Evolutionary conservation across 2,113 vertebrate species (phyloP).

Genomic region (Motacilla tschutschensis): DNA sequence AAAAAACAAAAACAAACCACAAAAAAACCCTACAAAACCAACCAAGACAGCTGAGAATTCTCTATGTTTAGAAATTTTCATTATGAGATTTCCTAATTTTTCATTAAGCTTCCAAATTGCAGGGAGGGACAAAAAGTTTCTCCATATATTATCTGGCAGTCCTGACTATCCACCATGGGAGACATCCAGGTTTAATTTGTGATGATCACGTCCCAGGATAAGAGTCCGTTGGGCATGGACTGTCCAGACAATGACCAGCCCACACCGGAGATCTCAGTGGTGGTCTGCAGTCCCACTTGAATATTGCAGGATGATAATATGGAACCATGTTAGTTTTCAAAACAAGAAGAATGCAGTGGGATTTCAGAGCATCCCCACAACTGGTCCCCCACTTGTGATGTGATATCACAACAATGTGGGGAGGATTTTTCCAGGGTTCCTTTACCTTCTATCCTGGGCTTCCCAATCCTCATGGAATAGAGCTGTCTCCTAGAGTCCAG

Average conservation of each 20-base stretch:
- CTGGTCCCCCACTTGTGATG: background rate
- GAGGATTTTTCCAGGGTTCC: background rate
- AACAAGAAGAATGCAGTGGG: background rate
- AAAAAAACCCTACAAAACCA: background rate
- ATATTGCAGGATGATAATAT: background rate
- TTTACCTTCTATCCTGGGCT: background rate
- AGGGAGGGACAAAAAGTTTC: background rate
- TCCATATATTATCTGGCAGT: background rate
- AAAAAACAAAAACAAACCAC: background rate
- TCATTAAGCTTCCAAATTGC: background rate
- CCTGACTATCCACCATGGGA: background rate
- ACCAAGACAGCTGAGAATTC: background rate
- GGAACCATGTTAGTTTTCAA: background rate
- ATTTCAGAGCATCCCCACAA: background rate
- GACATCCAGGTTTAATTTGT: background rate
- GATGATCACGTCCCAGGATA: background rate
- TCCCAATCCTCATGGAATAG: background rate
- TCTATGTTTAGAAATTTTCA: background rate
- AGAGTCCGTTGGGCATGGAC: rapidly evolving
- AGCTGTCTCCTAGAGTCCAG: background rate
- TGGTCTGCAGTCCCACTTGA: background rate
- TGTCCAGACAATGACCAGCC: background rate
- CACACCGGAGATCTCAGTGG: background rate
- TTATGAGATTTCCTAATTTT: background rate
- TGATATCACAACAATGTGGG: background rate